Percentiles rank a stretch among this genome's conserved stretches.
Evolutionary conservation across 2,113 vertebrate species (phyloP).

Genomic region (Eleginops maclovinus): DNA sequence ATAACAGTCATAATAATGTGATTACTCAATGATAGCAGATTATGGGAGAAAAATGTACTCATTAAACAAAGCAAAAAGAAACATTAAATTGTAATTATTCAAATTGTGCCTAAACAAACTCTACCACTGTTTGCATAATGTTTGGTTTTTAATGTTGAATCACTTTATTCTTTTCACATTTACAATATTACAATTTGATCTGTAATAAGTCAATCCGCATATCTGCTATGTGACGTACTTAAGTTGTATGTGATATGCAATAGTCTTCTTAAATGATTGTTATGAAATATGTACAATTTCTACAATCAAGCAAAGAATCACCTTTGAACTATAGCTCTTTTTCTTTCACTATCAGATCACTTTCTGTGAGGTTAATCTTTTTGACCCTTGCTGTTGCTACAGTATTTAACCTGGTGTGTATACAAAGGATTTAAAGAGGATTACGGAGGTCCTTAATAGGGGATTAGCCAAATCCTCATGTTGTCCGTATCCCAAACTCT

Average conservation of each 20-base stretch:
- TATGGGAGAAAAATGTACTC: slow-evolving; percentile 24
- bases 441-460: slow-evolving; percentile 69
- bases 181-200: not conserved
- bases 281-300: not conserved
- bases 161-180: slow-evolving; percentile 7
- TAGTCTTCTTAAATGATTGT: not conserved
- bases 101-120: slow-evolving; percentile 44
- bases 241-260: not conserved
- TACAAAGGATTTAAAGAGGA: slow-evolving; percentile 77
- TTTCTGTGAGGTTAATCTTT: slow-evolving; percentile 75
- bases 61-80: slow-evolving; percentile 27
- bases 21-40: slow-evolving; percentile 48
- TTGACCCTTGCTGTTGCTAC: slow-evolving; percentile 74
- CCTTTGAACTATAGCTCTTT: not conserved
- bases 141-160: slow-evolving; percentile 30
- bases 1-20: slow-evolving; percentile 46
- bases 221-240: not conserved
- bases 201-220: slow-evolving; percentile 1
- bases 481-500: slow-evolving; percentile 55
- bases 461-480: slow-evolving; percentile 79
- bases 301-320: not conserved
- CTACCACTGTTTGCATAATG: slow-evolving; percentile 14
- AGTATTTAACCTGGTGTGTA: slow-evolving; percentile 78
- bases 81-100: slow-evolving; percentile 53
- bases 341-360: slow-evolving; percentile 47